Evolutionary conservation across 2,797 vertebrate genomes (phyloP).

Genomic region (Fundulus diaphanus): DNA sequence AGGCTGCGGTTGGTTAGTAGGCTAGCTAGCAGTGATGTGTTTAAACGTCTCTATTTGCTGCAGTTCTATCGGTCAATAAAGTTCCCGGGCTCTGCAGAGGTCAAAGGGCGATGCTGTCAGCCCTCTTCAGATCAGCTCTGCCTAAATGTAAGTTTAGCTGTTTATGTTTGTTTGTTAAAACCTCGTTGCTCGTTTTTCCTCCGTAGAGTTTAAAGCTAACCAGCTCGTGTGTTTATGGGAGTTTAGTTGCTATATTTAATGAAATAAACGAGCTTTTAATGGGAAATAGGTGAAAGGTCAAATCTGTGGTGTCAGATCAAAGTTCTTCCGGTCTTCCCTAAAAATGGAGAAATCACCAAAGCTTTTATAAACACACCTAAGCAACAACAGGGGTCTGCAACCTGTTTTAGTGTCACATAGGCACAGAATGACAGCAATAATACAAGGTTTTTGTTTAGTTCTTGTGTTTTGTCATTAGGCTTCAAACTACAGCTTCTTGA

Average conservation of each 20-base stretch:
- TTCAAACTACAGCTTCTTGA: too few relatives aligned
- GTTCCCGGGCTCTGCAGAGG: neutral
- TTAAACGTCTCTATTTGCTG: neutral
- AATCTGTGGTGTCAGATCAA: neutral
- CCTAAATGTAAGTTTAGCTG: conserved; percentile 64
- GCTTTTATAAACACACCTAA: neutral
- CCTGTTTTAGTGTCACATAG: too few relatives aligned
- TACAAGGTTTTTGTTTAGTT: too few relatives aligned
- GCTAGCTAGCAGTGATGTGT: neutral
- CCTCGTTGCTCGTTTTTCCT: neutral
- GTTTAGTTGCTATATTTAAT: neutral
- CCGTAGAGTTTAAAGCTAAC: neutral
- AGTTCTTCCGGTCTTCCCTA: neutral
- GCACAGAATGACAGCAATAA: too few relatives aligned
- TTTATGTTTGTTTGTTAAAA: neutral
- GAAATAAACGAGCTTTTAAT: fast-evolving
- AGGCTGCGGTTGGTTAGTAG: too few relatives aligned
- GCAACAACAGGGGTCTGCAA: too few relatives aligned
- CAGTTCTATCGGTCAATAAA: neutral
- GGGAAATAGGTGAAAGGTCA: neutral
- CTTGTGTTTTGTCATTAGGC: too few relatives aligned
- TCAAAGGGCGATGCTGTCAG: conserved; percentile 63
- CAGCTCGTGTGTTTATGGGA: fast-evolving
- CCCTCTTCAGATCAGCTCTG: conserved; percentile 51
- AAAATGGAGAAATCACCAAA: neutral